phyloP scores from a whole-genome alignment of 2,797 vertebrate species.

The Morelia viridis region DNA sequence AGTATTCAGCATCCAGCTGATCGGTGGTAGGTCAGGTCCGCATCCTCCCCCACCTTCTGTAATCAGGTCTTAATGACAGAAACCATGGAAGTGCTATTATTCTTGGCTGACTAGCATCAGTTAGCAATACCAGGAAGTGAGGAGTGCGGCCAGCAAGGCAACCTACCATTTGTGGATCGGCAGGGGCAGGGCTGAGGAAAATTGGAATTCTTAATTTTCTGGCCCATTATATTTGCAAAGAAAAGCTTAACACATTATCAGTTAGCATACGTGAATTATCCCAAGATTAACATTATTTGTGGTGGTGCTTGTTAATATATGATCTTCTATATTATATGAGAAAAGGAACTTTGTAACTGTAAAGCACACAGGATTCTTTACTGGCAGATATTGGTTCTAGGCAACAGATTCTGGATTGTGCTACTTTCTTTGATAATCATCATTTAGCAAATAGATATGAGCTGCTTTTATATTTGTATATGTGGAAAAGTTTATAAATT shows the following conservation, averaged over 20 bases:
- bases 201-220: not conserved
- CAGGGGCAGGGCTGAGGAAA: not conserved
- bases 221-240: not conserved
- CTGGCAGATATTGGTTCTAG: not conserved
- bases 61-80: not conserved
- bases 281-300: not conserved
- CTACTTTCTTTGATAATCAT: not conserved
- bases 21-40: not conserved
- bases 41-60: not conserved
- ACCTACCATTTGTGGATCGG: not conserved
- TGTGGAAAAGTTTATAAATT: not conserved
- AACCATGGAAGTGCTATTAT: not conserved
- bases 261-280: not conserved
- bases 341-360: not conserved
- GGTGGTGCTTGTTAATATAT: not conserved
- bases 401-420: not conserved
- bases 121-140: not conserved
- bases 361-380: not conserved
- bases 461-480: not conserved
- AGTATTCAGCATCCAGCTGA: not conserved
- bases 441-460: not conserved
- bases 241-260: not conserved
- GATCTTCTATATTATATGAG: not conserved
- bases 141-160: not conserved
- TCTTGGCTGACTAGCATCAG: not conserved